Evolutionary conservation across 2,113 vertebrate genomes (phyloP).

Genomic region (Lates calcarifer): DNA sequence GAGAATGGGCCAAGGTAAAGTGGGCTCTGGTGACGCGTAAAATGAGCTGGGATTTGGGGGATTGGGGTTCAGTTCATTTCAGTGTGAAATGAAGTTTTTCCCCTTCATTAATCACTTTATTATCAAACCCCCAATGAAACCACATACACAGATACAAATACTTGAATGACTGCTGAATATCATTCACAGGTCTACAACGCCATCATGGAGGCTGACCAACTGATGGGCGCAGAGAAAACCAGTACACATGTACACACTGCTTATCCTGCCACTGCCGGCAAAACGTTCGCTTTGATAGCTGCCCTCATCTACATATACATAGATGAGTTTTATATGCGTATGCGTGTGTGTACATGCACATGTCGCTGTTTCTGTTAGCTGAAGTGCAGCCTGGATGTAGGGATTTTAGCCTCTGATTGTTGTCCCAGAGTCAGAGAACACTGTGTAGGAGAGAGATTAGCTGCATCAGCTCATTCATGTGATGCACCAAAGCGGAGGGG

Average conservation of each 20-base stretch:
- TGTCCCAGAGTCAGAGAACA: constrained; percentile 27
- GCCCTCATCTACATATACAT: neutral
- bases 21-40: constrained; percentile 71
- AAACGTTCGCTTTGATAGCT: neutral
- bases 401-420: constrained; percentile 28
- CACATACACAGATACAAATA: constrained; percentile 38
- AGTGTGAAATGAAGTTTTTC: constrained; percentile 77
- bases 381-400: constrained; percentile 17
- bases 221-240: neutral
- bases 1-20: constrained; percentile 53
- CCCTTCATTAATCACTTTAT: constrained; percentile 79
- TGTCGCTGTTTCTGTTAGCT: constrained; percentile 4
- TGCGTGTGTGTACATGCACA: neutral
- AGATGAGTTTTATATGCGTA: neutral
- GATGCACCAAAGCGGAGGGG: constrained; percentile 40
- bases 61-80: constrained; percentile 69
- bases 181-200: neutral
- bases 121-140: constrained; percentile 55
- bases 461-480: constrained; percentile 56
- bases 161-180: too few species aligned
- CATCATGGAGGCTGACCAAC: constrained; percentile 16
- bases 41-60: constrained; percentile 81
- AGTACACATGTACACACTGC: neutral
- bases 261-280: neutral
- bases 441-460: constrained; percentile 64